These are phyloP conservation scores for Pelecanoides urinatrix DNA, from an alignment of 2,113 vertebrate genomes.

Conservation along the genomic window DNA sequence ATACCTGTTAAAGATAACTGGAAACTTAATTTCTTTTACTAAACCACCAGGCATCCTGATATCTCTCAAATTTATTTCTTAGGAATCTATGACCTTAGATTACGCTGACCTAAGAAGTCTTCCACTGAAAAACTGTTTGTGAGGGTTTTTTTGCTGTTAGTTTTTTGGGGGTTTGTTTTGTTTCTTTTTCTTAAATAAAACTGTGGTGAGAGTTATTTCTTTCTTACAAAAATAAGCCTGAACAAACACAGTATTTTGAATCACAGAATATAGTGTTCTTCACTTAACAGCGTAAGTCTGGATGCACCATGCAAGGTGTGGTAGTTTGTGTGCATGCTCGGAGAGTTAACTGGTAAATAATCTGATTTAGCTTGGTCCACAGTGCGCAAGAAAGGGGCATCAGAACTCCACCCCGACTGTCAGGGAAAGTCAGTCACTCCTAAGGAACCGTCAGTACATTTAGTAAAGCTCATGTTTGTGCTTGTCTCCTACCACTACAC, in stretches of 20 bases:
- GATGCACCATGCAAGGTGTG: neutral
- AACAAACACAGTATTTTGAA: neutral
- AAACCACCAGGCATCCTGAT: neutral
- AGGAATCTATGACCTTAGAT: neutral
- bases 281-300: neutral
- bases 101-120: neutral
- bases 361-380: too few species aligned
- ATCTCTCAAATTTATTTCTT: neutral
- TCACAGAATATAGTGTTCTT: neutral
- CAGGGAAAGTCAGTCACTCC: neutral
- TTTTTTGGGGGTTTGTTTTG: rapidly evolving
- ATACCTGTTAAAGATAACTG: neutral
- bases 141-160: neutral
- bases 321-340: too few species aligned
- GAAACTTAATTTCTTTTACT: neutral
- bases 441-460: neutral
- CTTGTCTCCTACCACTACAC: neutral
- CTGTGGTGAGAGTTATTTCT: neutral
- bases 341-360: neutral
- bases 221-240: neutral
- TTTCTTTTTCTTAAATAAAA: neutral
- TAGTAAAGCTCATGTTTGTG: neutral
- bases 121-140: neutral
- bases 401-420: neutral
- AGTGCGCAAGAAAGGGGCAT: neutral